Conservation (phyloP, 1,140 invertebrate genomes). For the Trinorchestia longiramus region DNA sequence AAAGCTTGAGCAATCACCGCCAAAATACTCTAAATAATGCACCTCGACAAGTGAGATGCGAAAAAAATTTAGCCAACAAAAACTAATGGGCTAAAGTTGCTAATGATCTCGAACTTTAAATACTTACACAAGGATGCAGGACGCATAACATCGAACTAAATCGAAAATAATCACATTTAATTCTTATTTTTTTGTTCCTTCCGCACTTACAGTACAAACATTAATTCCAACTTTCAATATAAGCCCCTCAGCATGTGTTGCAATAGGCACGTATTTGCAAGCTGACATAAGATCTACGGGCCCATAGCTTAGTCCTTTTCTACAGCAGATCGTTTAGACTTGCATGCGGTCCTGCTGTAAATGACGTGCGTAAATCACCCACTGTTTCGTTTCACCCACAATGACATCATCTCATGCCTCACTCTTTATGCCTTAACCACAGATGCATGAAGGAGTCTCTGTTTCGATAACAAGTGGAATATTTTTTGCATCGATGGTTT, state of each 20-base stretch:
- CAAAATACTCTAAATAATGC: too few species aligned
- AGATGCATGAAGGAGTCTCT: not conserved
- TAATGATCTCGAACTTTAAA: too few species aligned
- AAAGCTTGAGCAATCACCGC: too few species aligned
- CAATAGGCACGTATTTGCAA: not conserved
- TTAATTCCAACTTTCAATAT: not conserved
- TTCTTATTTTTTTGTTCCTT: not conserved
- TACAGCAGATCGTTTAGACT: not conserved
- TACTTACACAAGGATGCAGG: not conserved
- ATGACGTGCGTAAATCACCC: not conserved
- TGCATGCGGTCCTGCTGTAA: not conserved
- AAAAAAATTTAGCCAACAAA: too few species aligned
- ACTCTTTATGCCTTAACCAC: not conserved
- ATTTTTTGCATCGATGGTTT: not conserved
- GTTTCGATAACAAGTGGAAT: not conserved
- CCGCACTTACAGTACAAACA: not conserved
- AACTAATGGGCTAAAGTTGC: too few species aligned
- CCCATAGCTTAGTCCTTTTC: not conserved
- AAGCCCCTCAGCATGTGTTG: not conserved
- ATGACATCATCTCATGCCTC: not conserved
- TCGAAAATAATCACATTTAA: not conserved
- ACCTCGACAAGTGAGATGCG: too few species aligned
- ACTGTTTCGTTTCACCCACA: not conserved
- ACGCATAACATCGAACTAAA: not conserved
- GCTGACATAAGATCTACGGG: not conserved